Evolutionary conservation across 2,113 vertebrate species (phyloP).

Genomic region (Prochilodus magdalenae): DNA sequence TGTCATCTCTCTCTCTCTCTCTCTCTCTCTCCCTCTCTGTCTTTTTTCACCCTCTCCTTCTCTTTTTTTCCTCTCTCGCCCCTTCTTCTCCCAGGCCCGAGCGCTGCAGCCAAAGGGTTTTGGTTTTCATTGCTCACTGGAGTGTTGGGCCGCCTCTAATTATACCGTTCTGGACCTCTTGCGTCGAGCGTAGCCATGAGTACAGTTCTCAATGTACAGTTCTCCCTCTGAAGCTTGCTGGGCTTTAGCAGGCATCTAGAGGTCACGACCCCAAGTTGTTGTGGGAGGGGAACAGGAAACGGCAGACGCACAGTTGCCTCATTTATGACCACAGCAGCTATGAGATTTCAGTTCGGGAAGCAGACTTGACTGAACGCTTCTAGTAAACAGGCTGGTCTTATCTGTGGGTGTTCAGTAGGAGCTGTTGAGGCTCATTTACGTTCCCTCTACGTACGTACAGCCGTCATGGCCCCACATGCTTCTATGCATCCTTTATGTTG

Average conservation of each 20-base stretch:
- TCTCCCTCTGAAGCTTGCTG: slow-evolving; percentile 6
- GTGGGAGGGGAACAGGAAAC: slow-evolving; percentile 57
- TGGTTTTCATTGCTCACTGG: background rate
- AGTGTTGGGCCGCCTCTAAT: background rate
- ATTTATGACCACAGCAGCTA: slow-evolving; percentile 24
- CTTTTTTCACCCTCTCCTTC: background rate
- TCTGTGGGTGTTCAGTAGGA: no score
- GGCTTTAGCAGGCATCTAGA: slow-evolving; percentile 34
- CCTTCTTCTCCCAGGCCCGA: slow-evolving; percentile 27
- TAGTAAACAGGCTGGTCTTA: slow-evolving; percentile 20
- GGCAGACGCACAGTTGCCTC: slow-evolving; percentile 31
- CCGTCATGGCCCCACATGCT: no score
- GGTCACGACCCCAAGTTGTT: slow-evolving; percentile 39
- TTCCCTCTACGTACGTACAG: no score
- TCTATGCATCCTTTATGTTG: no score
- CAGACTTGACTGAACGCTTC: slow-evolving; percentile 4
- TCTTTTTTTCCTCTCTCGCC: background rate
- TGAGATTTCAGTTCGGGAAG: slow-evolving; percentile 12
- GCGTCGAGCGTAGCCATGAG: background rate
- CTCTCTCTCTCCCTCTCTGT: background rate
- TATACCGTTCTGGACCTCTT: background rate
- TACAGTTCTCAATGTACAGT: background rate
- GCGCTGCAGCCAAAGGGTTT: slow-evolving; percentile 19
- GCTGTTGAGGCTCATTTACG: no score
- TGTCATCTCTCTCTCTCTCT: background rate